These are phyloP conservation scores for Dryoscopus gambensis DNA, from an alignment of 2,113 vertebrate species.

Conservation along the genomic window DNA sequence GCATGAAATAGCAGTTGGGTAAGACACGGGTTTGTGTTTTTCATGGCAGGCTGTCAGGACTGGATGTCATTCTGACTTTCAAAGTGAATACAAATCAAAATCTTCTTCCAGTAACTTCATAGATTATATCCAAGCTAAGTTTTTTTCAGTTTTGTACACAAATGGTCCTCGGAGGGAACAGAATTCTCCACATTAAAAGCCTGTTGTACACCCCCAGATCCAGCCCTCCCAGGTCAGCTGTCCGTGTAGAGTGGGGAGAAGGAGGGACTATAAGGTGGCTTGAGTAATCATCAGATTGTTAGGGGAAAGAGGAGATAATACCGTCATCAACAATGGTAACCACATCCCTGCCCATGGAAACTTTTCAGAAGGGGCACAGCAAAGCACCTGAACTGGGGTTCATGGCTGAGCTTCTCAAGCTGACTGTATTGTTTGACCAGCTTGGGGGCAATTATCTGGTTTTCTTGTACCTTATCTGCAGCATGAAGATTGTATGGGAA, in stretches of 20 bases:
- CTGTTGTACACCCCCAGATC: background rate
- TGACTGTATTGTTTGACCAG: background rate
- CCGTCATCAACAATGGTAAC: background rate
- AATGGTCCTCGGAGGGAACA: background rate
- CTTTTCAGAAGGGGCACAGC: background rate
- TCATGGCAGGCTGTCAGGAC: background rate
- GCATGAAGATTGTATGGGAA: background rate
- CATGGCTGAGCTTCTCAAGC: background rate
- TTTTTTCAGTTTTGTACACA: background rate
- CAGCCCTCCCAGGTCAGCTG: background rate
- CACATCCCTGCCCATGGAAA: background rate
- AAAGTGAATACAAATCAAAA: background rate
- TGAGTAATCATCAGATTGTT: background rate
- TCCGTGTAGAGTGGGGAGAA: background rate
- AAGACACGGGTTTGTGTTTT: background rate
- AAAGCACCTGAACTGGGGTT: background rate
- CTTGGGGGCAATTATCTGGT: background rate
- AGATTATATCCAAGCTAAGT: background rate
- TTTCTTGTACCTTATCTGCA: background rate
- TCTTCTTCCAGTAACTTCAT: background rate
- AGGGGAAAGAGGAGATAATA: background rate
- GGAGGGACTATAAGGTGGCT: background rate
- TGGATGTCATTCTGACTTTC: conserved; percentile 1
- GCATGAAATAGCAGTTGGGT: background rate
- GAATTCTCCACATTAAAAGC: background rate